A percentile compares a stretch with the other conserved stretches of the same genome.
Evolutionary conservation across 2,888 invertebrate genomes (phyloP).

Genomic region (Gordius sp.): DNA sequence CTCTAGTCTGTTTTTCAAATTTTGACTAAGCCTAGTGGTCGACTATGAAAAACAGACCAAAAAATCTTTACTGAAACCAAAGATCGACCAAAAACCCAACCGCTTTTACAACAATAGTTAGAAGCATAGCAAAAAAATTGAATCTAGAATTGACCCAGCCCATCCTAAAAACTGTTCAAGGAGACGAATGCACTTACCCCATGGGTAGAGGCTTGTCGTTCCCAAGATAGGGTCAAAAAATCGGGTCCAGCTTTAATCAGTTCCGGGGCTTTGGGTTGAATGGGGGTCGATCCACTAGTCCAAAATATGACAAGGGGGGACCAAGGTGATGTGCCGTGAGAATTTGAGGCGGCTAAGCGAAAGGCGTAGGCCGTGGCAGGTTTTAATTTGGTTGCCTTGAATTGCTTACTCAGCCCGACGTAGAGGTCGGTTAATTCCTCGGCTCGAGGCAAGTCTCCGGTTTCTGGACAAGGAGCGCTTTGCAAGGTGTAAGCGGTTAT

Average conservation of each 20-base stretch:
- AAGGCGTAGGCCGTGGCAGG: slow-evolving; percentile 54
- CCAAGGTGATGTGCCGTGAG: slow-evolving; percentile 39
- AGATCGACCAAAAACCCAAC: no score
- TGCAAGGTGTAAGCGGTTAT: slow-evolving; percentile 50
- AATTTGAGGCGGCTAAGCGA: slow-evolving; percentile 54
- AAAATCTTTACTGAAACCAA: no score
- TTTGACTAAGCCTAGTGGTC: no score
- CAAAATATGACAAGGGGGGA: not conserved
- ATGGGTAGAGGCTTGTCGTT: no score
- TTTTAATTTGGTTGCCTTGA: slow-evolving; percentile 45
- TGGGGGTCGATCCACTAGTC: not conserved
- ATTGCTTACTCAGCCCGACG: slow-evolving; percentile 46
- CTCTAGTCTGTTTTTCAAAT: no score
- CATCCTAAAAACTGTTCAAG: no score
- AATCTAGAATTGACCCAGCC: no score
- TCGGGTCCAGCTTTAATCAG: not conserved
- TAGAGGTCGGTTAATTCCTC: slow-evolving; percentile 44
- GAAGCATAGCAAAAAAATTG: no score
- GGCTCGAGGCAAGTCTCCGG: not conserved
- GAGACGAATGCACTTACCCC: no score
- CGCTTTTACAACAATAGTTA: no score
- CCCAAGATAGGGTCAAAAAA: no score
- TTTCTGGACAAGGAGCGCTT: slow-evolving; percentile 22
- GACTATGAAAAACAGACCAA: no score
- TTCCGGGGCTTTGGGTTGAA: not conserved